phyloP scores from a whole-genome alignment of 2,797 vertebrate genomes.

The Ceyx erithaca region DNA sequence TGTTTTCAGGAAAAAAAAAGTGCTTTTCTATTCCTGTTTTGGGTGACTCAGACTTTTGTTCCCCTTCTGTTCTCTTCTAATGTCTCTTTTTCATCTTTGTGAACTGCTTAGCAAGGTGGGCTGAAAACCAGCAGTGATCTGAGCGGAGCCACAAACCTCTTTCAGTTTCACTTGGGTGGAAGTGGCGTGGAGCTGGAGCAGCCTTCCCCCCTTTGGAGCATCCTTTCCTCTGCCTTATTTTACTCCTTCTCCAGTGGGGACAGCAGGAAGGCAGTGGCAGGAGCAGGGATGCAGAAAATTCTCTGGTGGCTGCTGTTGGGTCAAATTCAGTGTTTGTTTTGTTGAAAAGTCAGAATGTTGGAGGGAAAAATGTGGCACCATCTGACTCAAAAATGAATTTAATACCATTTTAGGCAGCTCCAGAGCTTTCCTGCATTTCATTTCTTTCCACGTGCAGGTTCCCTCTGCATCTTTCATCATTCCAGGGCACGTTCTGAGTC shows the following conservation, averaged over 20 bases:
- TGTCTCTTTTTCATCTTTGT: not conserved
- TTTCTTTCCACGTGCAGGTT: not conserved
- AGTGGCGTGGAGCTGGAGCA: not conserved
- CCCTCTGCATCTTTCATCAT: not conserved
- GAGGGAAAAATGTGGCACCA: not conserved
- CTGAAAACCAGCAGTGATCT: not conserved
- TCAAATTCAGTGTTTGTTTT: not conserved
- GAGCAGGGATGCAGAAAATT: not conserved
- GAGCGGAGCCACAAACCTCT: not conserved
- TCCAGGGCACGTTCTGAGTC: not conserved
- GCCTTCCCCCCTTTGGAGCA: not conserved
- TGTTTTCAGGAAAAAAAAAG: not conserved
- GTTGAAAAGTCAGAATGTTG: not conserved
- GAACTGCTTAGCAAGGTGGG: not conserved
- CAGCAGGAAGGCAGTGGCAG: accelerated
- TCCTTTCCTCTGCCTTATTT: not conserved
- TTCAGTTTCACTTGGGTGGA: not conserved
- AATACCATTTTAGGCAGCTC: not conserved
- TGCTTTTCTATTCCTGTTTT: not conserved
- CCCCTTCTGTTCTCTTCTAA: not conserved
- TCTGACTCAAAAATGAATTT: not conserved
- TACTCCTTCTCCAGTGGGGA: not conserved
- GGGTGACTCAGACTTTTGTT: not conserved
- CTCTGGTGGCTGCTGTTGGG: not conserved
- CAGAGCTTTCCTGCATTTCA: not conserved